Base-by-base conservation (phyloP, 2,888 invertebrate species). In the Cacoxenus indagator region DNA sequence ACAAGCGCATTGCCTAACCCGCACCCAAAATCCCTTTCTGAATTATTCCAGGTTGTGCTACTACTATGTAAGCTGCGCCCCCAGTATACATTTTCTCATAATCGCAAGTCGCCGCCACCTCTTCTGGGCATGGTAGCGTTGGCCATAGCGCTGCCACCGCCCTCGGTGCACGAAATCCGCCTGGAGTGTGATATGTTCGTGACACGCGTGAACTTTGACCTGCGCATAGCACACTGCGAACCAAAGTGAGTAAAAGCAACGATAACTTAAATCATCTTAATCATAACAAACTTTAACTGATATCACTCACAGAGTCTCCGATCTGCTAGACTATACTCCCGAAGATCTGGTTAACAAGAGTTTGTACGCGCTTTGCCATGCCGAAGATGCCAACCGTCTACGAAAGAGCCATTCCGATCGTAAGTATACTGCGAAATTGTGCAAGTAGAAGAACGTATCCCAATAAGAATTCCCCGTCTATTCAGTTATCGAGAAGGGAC, bases 151-250 rank as follows among this genome's bases (percentile, higher is more conserved):
- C 90, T 98, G 76, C 98, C 98, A 57, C 98, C 98, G 11, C 98
- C 98, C 11, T 97, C 97, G 75, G 96, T 98, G 75, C 97, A 98
- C 87, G 98, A 98, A 90, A 96, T 98, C 81, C 92, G 97, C 78
- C 91, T 98, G 80, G 98, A 98, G 88, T 93, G 95, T 67, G 96
- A 96, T 87, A 96, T 96, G 96, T 98, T 98, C 89, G 98, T 98
- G 82, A 98, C 96, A 71, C 92, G 97, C 85, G 95, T 98, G 84
- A 96, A 94, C 88, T 97, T 98, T 84, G 97, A 98, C 89, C 96
- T 98, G 89, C 93, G 95, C 90, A 95, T 98, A 91, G 96, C 97
- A 73, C 98, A 98, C 88, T 98, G 98, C 87, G 98, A 98, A 88
- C 97, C 98, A 85, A 94, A 94, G 96, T 96, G 90, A 90, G 91